phyloP scores from a whole-genome alignment of 2,797 vertebrate species.

The Graptemys geographica region DNA sequence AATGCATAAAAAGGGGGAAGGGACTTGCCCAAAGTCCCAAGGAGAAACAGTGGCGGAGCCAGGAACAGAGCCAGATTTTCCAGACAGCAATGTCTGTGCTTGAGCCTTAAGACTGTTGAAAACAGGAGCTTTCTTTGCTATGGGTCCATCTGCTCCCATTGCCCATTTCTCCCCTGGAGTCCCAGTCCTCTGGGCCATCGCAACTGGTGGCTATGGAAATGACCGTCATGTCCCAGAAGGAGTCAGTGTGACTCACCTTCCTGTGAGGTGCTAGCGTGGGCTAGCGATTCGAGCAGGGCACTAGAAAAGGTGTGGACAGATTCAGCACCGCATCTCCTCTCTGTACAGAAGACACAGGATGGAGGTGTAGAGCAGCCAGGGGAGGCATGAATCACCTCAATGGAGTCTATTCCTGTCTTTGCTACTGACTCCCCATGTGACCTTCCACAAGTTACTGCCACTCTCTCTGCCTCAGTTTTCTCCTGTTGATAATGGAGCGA shows the following conservation, averaged over 20 bases:
- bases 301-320: not conserved
- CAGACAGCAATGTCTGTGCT: not conserved
- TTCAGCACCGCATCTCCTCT: not conserved
- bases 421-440: too few relatives aligned
- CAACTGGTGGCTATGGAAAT: not conserved
- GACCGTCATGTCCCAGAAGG: not conserved
- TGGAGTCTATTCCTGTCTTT: not conserved
- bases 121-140: not conserved
- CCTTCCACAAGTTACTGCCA: not conserved
- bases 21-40: rapidly evolving
- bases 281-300: not conserved
- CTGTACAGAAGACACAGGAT: not conserved
- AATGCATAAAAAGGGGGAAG: not conserved
- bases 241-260: not conserved
- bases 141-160: not conserved
- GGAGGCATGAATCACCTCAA: not conserved
- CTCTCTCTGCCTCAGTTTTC: not conserved
- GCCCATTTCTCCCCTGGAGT: not conserved
- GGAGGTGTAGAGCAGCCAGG: not conserved
- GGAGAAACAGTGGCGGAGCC: not conserved
- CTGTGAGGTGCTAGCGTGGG: not conserved
- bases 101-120: not conserved
- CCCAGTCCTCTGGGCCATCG: not conserved
- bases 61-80: not conserved
- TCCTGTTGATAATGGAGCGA: not conserved